Evolutionary conservation across 1,140 invertebrate genomes (phyloP), one percentile per base, ranked within the genome.

Genomic region (Aphis craccivora): DNA sequence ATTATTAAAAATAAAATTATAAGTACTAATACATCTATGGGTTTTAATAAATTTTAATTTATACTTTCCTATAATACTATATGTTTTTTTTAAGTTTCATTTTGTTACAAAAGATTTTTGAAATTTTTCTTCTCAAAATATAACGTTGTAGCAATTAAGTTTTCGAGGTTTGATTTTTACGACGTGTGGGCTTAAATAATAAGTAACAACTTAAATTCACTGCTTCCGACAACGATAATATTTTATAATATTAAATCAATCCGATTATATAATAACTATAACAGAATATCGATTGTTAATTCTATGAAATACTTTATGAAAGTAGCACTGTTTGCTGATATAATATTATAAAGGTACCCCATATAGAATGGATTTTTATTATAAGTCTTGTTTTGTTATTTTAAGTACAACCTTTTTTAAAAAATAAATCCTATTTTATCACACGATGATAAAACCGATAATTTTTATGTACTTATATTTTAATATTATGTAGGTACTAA

Each of bases 221-320:
- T 76, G n/a, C 18, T 76, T 76, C 60, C 60, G 18, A 76, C 60
- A 35, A 76, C 60, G 30, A 76, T 76, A 76, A 18, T 76, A 76
- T 76, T 76, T 76, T 76, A n/a, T 76, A n/a, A 67, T 18, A 67
- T n/a, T 76, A 76, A n/a, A 76, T n/a, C n/a, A 76, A 76, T 76
- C 60, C 30, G 30, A 76, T 76, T 76, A n/a, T 76, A n/a, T n/a
- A 76, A 76, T 76, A n/a, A 76, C 30, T 4, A n/a, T n/a, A 76
- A n/a, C 60, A n/a, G n/a, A 76, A 76, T 76, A 76, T 76, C n/a
- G 60, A 76, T n/a, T 76, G 30, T n/a, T 76, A 76, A 76, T 76
- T n/a, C 60, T n/a, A 23, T 14, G n/a, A 76, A 76, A 76, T 76
- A 76, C 60, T 3, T 30, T 76, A 18, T 76, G 14, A 76, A 76